Conservation (phyloP, 2,888 invertebrate species). For the Boloria selene region DNA sequence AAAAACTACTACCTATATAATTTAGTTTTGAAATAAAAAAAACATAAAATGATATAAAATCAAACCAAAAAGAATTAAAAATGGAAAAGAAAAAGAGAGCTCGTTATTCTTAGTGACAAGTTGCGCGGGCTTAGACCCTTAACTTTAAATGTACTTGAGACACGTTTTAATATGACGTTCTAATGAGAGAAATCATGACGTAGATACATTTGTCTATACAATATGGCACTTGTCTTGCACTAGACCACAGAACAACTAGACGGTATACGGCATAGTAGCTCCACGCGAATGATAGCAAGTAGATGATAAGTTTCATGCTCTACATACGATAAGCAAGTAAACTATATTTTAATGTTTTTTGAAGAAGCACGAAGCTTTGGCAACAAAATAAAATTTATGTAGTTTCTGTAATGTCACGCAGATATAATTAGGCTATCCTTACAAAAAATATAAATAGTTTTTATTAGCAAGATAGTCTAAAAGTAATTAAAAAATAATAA, state of each 20-base stretch:
- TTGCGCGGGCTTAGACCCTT: slow-evolving; percentile 20
- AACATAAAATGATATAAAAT: slow-evolving; percentile 17
- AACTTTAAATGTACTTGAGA: slow-evolving; percentile 30
- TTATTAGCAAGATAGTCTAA: no score
- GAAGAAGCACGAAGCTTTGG: no score
- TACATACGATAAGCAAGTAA: no score
- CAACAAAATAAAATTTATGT: no score
- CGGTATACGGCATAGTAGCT: neutral
- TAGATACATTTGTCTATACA: slow-evolving; percentile 6
- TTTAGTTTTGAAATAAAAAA: neutral
- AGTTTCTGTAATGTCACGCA: no score
- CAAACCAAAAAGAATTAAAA: slow-evolving; percentile 22
- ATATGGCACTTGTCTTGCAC: slow-evolving; percentile 10
- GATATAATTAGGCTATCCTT: no score
- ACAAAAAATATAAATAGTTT: no score
- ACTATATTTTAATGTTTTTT: no score
- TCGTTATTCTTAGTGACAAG: slow-evolving; percentile 35
- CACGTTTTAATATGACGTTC: slow-evolving; percentile 24
- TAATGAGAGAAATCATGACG: slow-evolving; percentile 28
- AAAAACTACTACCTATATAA: neutral
- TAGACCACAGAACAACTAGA: neutral
- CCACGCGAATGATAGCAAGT: no score
- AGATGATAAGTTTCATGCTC: no score
- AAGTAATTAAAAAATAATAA: no score
- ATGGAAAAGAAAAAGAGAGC: slow-evolving; percentile 23